A percentile compares a stretch with the other conserved stretches of the same genome.
Evolutionary conservation across 1,140 invertebrate species (phyloP).

Genomic region (Neodiprion virginianus): DNA sequence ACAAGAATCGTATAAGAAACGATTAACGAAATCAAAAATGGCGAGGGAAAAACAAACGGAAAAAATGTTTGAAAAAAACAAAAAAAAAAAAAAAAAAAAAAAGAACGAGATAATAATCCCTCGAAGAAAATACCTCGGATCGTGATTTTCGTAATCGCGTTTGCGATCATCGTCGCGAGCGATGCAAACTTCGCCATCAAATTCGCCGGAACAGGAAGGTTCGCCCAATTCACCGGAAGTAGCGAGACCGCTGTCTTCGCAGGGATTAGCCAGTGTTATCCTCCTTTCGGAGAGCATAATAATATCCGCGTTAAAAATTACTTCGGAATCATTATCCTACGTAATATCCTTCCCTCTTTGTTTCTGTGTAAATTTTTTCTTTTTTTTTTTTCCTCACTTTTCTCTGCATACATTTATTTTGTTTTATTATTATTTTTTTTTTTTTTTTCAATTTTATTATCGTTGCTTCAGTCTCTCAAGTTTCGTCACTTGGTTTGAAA

Average conservation of each 20-base stretch:
- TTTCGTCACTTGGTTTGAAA: too few species aligned
- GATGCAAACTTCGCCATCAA: constrained; percentile 33
- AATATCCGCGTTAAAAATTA: too few species aligned
- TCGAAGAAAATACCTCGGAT: constrained; percentile 33
- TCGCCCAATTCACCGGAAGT: constrained; percentile 46
- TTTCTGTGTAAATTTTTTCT: background rate
- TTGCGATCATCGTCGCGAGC: constrained; percentile 25
- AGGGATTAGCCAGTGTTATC: constrained; percentile 29
- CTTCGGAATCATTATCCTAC: too few species aligned
- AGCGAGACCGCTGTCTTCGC: constrained; percentile 47
- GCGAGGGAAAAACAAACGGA: too few species aligned
- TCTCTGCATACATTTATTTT: background rate
- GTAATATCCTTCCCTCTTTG: background rate
- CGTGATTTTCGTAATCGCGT: constrained; percentile 30
- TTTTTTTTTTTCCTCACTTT: background rate
- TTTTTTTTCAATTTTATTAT: too few species aligned
- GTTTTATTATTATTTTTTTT: background rate
- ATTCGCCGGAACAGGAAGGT: constrained; percentile 41
- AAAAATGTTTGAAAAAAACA: too few species aligned
- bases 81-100: too few species aligned
- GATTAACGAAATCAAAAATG: too few species aligned
- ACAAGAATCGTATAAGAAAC: too few species aligned
- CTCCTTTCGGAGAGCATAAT: constrained; percentile 13
- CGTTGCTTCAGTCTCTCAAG: too few species aligned
- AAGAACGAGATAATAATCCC: too few species aligned